A percentile compares a stretch with the other conserved stretches of the same genome.
Conservation (phyloP, 1,140 invertebrate genomes). For the Trinorchestia longiramus region DNA sequence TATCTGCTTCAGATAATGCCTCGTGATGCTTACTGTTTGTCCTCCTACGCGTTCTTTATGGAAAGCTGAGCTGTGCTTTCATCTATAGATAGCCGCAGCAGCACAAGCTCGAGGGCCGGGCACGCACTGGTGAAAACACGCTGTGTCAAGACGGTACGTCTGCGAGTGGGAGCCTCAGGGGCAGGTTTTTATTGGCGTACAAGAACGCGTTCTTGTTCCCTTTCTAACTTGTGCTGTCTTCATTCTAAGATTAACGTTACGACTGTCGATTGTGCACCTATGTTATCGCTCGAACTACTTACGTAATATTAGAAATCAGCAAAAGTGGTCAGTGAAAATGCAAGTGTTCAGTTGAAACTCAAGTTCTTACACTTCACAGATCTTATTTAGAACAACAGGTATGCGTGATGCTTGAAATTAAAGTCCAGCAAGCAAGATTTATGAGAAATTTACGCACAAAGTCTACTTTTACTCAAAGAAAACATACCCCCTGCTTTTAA, state of each 20-base stretch:
- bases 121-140: background rate
- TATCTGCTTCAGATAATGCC: background rate
- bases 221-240: constrained; percentile 22
- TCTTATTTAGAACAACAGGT: background rate
- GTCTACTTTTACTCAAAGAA: background rate
- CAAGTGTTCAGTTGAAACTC: background rate
- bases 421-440: background rate
- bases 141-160: background rate
- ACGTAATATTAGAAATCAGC: constrained; percentile 44
- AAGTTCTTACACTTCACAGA: background rate
- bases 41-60: background rate
- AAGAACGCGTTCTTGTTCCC: constrained; percentile 46
- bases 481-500: background rate
- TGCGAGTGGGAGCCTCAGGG: constrained; percentile 8
- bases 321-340: constrained; percentile 40
- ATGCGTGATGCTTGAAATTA: background rate
- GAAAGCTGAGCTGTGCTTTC: background rate
- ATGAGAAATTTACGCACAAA: background rate
- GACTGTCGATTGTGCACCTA: background rate
- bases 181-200: constrained; percentile 16
- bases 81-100: background rate
- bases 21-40: background rate
- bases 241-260: constrained; percentile 28
- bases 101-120: background rate
- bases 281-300: background rate